Evolutionary conservation across 2,888 invertebrate species (phyloP), one percentile per base, ranked within the genome.

Genomic region (Campoletis raptor): DNA sequence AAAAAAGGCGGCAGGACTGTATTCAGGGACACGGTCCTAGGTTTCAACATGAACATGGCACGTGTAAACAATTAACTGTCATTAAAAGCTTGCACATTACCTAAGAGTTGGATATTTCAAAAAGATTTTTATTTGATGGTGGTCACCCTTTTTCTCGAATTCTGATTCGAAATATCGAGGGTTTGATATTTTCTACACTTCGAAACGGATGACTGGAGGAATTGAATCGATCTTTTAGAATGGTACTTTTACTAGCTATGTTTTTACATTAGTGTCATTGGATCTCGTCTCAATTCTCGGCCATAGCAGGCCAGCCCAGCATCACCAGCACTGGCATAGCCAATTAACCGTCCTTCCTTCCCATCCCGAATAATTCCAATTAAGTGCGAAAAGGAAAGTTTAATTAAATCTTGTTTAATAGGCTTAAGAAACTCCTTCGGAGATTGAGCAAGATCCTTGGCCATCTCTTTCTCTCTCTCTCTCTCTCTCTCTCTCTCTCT

Each of bases 331-430:
- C 66, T 42, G 78, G 81, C 84, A 86, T 81, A 79, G 81, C 84
- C 86, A 86, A 86, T 86, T 84, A 84, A 86, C 79, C 86, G 86
- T 86, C 81, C 78, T 70, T 70, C 78, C 86, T 78, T 74, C 74
- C 83, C 64, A 76, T 70, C 88, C 87, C 88, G 86, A 90, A 91
- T 91, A 90, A 91, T 90, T 87, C 89, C 90, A 90, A 90, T 90
- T 90, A 90, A 90, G 88, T 81, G 88, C 82, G 84, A 77, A 77
- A 80, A 82, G 89, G 83, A 88, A 91, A 89, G 89, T 90, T 91
- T 90, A 90, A 91, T 91, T 90, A 90, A 91, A 90, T 89, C 88
- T 88, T 84, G 89, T 91, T 83, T 90, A 88, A 90, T 89, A 88
- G 89, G 90, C 90, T 89, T 88, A 88, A 87, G 88, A 89, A 89